Evolutionary conservation across 1,140 invertebrate species (phyloP).

Genomic region (Camponotus vicinus): DNA sequence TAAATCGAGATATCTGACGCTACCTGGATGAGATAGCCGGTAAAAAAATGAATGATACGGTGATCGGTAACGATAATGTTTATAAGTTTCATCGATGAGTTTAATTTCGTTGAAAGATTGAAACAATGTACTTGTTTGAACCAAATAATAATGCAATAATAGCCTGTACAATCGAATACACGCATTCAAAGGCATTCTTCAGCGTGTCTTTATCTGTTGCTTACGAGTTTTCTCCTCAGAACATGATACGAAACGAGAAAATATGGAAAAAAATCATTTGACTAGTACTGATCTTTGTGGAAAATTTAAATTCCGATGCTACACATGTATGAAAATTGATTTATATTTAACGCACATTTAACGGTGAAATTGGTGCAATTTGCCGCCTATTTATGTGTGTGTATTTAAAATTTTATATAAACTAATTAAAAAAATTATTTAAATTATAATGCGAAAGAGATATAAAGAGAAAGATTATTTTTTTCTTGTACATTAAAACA

Average conservation of each 20-base stretch:
- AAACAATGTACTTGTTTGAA: slow-evolving; percentile 40
- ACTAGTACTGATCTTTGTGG: not conserved
- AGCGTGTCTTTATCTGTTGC: slow-evolving; percentile 25
- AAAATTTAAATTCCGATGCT: not conserved
- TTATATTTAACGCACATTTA: not conserved
- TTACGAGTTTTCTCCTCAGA: slow-evolving; percentile 9
- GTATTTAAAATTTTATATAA: too few relatives aligned
- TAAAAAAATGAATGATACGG: slow-evolving; percentile 34
- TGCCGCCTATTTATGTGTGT: too few relatives aligned
- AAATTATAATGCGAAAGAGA: too few relatives aligned
- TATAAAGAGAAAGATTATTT: not conserved
- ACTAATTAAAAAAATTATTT: too few relatives aligned
- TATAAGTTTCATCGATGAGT: not conserved
- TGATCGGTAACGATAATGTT: slow-evolving; percentile 3
- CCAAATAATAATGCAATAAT: not conserved
- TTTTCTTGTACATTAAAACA: not conserved
- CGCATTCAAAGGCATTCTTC: slow-evolving; percentile 7
- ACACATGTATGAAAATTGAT: not conserved
- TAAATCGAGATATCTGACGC: not conserved
- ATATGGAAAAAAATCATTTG: not conserved
- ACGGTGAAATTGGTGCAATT: not conserved
- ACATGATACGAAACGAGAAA: not conserved
- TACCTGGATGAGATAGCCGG: slow-evolving; percentile 11
- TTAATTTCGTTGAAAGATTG: slow-evolving; percentile 12
- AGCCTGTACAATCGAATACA: not conserved